Percentiles rank a stretch among this genome's conserved stretches.
Evolutionary conservation across 1,140 invertebrate species (phyloP).

Genomic region (Diplogasteroides magnus): DNA sequence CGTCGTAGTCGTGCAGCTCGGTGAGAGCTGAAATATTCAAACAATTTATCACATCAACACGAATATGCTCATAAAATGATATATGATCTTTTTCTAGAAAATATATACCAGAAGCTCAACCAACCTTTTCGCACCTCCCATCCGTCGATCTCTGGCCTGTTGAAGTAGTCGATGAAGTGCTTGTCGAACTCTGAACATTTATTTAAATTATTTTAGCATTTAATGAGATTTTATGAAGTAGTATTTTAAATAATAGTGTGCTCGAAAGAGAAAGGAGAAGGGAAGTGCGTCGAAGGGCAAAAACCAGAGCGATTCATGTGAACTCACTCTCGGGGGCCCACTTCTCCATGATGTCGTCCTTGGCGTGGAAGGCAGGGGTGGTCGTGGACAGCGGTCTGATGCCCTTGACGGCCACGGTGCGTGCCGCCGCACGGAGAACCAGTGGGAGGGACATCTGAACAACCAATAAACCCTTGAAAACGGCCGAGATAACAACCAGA

Average conservation of each 20-base stretch:
- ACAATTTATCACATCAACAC: no score
- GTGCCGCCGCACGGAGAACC: constrained; percentile 7
- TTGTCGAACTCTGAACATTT: constrained; percentile 49
- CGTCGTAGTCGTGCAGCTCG: constrained; percentile 63
- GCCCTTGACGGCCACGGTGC: constrained; percentile 14
- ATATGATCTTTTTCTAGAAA: no score
- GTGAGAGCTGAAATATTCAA: constrained; percentile 42
- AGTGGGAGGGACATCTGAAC: constrained; percentile 7
- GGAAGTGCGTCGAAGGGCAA: no score
- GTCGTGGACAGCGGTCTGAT: constrained; percentile 35
- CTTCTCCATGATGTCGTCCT: constrained; percentile 54
- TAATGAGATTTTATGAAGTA: no score
- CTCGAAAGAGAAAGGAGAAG: no score
- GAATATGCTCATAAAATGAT: no score
- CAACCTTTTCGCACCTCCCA: constrained; percentile 82
- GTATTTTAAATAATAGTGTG: no score
- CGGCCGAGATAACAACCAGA: no score
- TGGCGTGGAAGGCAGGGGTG: constrained; percentile 17
- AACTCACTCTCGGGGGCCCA: constrained; percentile 53
- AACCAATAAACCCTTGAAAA: neutral
- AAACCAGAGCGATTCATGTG: no score
- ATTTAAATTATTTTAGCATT: no score
- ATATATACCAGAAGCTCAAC: constrained; percentile 6
- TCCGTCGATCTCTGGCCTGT: constrained; percentile 80
- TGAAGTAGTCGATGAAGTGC: constrained; percentile 68